These are phyloP conservation scores for Callinectes sapidus DNA, from an alignment of 2,888 invertebrate species.

Conservation along the genomic window DNA sequence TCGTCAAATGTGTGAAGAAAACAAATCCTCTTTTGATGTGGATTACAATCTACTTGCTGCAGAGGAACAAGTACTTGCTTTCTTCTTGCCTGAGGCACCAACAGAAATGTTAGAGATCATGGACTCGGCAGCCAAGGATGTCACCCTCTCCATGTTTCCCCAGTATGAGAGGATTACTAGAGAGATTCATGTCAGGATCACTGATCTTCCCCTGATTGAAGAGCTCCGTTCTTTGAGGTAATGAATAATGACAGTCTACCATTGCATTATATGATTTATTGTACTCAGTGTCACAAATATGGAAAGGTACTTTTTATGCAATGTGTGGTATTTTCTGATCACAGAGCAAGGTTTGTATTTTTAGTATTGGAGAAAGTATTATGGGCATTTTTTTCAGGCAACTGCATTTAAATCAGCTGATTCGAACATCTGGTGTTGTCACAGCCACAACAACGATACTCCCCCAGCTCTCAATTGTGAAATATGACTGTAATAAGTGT, in stretches of 20 bases:
- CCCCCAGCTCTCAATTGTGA: slow-evolving; percentile 95
- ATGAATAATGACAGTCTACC: slow-evolving; percentile 28
- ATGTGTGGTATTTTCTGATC: background rate
- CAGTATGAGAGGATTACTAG: slow-evolving; percentile 95
- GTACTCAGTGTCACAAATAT: background rate
- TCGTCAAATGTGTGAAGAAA: slow-evolving; percentile 92
- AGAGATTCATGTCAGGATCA: slow-evolving; percentile 95
- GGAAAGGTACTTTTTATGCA: background rate
- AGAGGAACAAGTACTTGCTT: slow-evolving; percentile 94
- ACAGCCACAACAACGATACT: slow-evolving; percentile 96
- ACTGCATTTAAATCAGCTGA: slow-evolving; percentile 89
- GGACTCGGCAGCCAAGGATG: slow-evolving; percentile 93
- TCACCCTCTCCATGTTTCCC: slow-evolving; percentile 95
- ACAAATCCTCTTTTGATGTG: slow-evolving; percentile 88
- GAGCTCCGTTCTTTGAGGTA: slow-evolving; percentile 90
- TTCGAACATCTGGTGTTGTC: slow-evolving; percentile 94
- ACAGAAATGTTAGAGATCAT: slow-evolving; percentile 97
- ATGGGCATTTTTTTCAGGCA: slow-evolving; percentile 75
- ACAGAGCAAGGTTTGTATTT: background rate
- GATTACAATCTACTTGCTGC: slow-evolving; percentile 94
- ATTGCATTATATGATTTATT: background rate
- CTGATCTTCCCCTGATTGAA: slow-evolving; percentile 95
- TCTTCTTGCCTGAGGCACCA: slow-evolving; percentile 98
- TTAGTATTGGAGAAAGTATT: background rate
- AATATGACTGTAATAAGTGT: slow-evolving; percentile 98